These are phyloP conservation scores for Porites rus DNA, from an alignment of 92 coral and sea anemone genomes.

Conservation along the genomic window DNA sequence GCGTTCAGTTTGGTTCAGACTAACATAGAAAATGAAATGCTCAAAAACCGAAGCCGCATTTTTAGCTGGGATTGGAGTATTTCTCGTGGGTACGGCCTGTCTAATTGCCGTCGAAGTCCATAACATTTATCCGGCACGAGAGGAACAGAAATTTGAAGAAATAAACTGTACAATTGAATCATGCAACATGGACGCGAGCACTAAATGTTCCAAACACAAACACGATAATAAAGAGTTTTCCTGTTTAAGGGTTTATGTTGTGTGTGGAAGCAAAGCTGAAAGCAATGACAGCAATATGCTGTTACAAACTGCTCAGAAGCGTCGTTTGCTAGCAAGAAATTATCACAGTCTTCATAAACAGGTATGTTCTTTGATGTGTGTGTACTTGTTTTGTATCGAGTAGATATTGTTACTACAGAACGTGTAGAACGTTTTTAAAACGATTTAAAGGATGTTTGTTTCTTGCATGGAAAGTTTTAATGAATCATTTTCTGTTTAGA, in stretches of 20 bases:
- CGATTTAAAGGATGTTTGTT: too few relatives aligned
- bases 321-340: slow-evolving; percentile 8
- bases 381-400: too few relatives aligned
- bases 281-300: not conserved
- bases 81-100: slow-evolving; percentile 19
- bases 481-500: too few relatives aligned
- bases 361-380: not conserved
- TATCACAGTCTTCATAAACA: slow-evolving; percentile 25
- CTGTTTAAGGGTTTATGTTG: slow-evolving; percentile 32
- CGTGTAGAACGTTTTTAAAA: not conserved
- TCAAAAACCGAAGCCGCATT: not conserved
- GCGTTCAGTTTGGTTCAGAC: not conserved
- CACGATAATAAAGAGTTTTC: slow-evolving; percentile 1
- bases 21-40: slow-evolving; percentile 17
- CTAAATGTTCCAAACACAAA: slow-evolving; percentile 19
- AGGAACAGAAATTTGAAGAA: slow-evolving; percentile 28
- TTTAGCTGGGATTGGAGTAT: slow-evolving; percentile 18
- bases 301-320: not conserved
- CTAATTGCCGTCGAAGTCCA: slow-evolving; percentile 10
- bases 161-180: slow-evolving; percentile 37
- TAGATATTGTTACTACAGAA: not conserved
- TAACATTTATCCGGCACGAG: slow-evolving; percentile 23
- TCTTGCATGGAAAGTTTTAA: too few relatives aligned
- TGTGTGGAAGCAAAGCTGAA: slow-evolving; percentile 18
- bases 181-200: slow-evolving; percentile 7